Evolutionary conservation across 1,140 invertebrate genomes (phyloP).

Genomic region (Panulirus ornatus): DNA sequence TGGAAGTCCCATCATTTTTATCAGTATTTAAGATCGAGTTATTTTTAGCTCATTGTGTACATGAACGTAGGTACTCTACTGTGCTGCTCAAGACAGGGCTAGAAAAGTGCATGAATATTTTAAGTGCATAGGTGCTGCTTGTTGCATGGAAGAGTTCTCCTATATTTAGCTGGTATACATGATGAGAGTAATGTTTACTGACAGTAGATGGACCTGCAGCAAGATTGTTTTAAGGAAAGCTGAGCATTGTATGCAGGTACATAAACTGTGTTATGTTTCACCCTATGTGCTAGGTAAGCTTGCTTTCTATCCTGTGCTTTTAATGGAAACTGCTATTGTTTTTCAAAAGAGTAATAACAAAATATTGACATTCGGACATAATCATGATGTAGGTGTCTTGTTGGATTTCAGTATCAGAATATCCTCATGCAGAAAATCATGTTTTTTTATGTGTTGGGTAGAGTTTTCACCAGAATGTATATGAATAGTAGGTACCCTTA

Average conservation of each 20-base stretch:
- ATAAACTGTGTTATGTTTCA: background rate
- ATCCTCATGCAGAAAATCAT: too few species aligned
- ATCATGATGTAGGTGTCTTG: constrained; percentile 8
- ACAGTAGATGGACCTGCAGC: background rate
- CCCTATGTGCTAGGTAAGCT: background rate
- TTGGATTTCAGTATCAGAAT: background rate
- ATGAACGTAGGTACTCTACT: constrained; percentile 30
- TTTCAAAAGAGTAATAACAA: background rate
- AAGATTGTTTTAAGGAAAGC: background rate
- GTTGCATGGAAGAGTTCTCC: background rate
- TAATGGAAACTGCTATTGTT: background rate
- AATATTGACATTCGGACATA: constrained; percentile 26
- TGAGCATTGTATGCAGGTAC: constrained; percentile 2
- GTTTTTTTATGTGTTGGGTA: too few species aligned
- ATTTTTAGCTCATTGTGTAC: background rate
- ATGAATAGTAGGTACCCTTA: too few species aligned
- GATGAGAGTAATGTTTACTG: background rate
- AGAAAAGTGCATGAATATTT: constrained; percentile 8
- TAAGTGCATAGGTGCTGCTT: constrained; percentile 22
- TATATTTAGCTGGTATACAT: background rate
- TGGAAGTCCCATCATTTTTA: background rate
- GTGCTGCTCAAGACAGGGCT: constrained; percentile 5
- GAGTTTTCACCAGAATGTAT: too few species aligned
- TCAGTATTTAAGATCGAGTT: background rate
- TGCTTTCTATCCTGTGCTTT: background rate